These are phyloP conservation scores for Tyto alba DNA, from an alignment of 2,113 vertebrate species.

Conservation along the genomic window DNA sequence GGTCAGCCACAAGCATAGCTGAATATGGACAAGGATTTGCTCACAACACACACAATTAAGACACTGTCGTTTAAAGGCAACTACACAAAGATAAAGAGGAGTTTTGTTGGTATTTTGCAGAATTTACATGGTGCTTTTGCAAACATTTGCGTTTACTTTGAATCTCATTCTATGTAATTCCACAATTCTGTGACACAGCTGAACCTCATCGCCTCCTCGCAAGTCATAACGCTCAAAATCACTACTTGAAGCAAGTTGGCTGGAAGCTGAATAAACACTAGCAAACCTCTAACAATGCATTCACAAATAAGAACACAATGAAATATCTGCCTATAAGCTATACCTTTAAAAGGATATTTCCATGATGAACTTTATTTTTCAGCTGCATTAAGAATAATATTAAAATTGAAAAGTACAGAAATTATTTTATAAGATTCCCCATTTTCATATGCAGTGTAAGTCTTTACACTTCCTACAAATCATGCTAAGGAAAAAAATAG, in stretches of 20 bases:
- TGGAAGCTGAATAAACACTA: slow-evolving; percentile 45
- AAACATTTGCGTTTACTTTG: not conserved
- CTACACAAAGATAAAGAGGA: not conserved
- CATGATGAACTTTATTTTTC: slow-evolving; percentile 55
- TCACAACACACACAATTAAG: not conserved
- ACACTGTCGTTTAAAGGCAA: not conserved
- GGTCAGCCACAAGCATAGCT: not conserved
- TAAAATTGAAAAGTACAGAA: slow-evolving; percentile 58
- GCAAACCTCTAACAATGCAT: slow-evolving; percentile 37
- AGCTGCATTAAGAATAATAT: slow-evolving; percentile 53
- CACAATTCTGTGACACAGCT: not conserved
- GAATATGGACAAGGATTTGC: not conserved
- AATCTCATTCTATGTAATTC: not conserved
- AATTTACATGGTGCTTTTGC: not conserved
- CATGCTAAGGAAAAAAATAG: not conserved
- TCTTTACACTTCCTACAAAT: slow-evolving; percentile 33
- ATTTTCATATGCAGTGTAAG: slow-evolving; percentile 12
- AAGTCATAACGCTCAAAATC: not conserved
- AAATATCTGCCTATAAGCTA: slow-evolving; percentile 57
- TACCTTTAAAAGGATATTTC: slow-evolving; percentile 57
- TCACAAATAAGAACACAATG: slow-evolving; percentile 31
- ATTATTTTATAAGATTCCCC: slow-evolving; percentile 39
- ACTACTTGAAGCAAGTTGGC: not conserved
- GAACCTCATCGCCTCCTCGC: not conserved
- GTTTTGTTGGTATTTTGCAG: not conserved